Base-by-base conservation (phyloP, 2,888 invertebrate species). In the Spisula subtruncata region DNA sequence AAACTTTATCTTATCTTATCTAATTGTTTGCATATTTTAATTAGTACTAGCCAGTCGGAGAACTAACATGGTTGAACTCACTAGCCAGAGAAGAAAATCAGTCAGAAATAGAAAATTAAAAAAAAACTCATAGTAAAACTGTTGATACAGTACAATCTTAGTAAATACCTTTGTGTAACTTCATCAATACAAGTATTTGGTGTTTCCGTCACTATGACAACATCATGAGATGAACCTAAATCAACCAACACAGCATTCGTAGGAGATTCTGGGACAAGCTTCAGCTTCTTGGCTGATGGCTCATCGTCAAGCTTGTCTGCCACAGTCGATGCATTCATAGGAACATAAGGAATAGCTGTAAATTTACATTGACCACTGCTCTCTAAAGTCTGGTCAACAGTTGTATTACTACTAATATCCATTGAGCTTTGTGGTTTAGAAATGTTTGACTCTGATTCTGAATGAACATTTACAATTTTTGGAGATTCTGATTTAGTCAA, bases 401-500 rank as follows among this genome's bases (percentile, higher is more conserved):
- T n/a, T 16, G 75, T 35, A 8, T 79, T 79, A 10, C 8, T 29
- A 85, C 75, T 54, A 56, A 12, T 54, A 16, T 1, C 29, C 6
- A 25, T 18, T 32, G 85, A 80, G 41, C 8, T 41, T 41, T 41
- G 4, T 54, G 85, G 16, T 56, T 79, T 32, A 46, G 80, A 41
- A 41, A 56, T 79, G 32, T 56, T 79, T 41, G 32, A 1, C 48
- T 51, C 54, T n/a, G 85, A 80, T 35, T 80, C 85, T 32, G 85
- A 85, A n/a, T n/a, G 54, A 1, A 80, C 32, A n/a, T 35, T 56
- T 2, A 80, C 80, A 80, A 85, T 85, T 16, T 85, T 51, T n/a
- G 25, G 79, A 25, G 85, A 85, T 32, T 85, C 85, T 54, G 85
- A 56, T 60, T 80, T 48, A 35, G 80, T 56, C 35, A 80, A 79